Evolutionary conservation across 2,113 vertebrate genomes (phyloP), one percentile per base, ranked within the genome.

Genomic region (Phycodurus eques): DNA sequence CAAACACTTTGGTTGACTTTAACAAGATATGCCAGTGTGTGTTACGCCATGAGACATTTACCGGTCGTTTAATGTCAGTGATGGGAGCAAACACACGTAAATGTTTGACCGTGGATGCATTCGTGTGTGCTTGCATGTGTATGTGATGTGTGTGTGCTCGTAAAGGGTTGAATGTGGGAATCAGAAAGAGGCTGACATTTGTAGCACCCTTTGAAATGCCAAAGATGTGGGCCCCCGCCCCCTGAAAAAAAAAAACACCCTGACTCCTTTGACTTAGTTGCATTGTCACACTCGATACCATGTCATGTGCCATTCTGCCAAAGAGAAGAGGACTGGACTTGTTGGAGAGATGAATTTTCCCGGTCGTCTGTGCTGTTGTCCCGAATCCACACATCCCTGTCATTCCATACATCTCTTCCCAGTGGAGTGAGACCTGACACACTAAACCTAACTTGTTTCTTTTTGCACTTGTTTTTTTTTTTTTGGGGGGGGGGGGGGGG

Each of bases 181-280:
- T 88, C 79, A 89, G 87, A 72, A 73, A 70, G 81, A 82, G 75
- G 81, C 82, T 88, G 85, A 88, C 83, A 82, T 87, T 89, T 89
- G 74, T 83, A 80, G 83, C 84, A 78, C 88, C 80, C 79, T 84
- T 78, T 77, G 80, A 88, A 91, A 90, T 89, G 80, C 85, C 83
- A 85, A 76, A 85, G 69, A 83, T 84, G 82, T 39, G 78, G 80
- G 81, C 27, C 27, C 27, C 27, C 85, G 84, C 85, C 35, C 6
- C 35, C 83, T 17, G 0, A 78, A 77, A 87, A 88, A 86, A 83
- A 39, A 39, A 39, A 39, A 39, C 35, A 39, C 3, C 3, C 35
- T 0, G 6, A 80, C 78, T 10, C 53, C 82, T 82, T 31, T 78
- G 84, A 83, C 85, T 87, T 83, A 83, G 82, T 85, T 66, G 82